Percentiles rank a stretch among this genome's conserved stretches.
Conservation (phyloP, 2,888 invertebrate species). For the Callinectes sapidus region DNA sequence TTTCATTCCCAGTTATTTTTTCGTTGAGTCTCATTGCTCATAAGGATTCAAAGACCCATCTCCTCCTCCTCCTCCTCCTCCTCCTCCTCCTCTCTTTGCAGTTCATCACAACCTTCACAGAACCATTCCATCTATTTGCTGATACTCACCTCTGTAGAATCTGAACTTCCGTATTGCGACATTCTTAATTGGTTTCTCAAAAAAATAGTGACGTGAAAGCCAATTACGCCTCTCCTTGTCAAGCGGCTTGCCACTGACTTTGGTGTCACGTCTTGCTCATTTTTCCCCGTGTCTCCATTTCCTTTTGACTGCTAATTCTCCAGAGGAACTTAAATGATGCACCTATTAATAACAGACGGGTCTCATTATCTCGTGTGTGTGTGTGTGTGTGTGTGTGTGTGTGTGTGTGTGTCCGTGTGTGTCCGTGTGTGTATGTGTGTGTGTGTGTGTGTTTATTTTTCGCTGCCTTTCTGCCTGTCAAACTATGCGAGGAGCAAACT, state of each 20-base stretch:
- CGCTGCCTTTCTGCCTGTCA: background rate
- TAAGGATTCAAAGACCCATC: background rate
- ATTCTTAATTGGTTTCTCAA: background rate
- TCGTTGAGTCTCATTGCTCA: background rate
- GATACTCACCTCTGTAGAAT: background rate
- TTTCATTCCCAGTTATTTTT: background rate
- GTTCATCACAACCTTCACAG: background rate
- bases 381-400: background rate
- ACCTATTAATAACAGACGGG: constrained; percentile 7
- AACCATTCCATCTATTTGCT: background rate
- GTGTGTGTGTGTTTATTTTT: background rate
- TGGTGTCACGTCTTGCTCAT: background rate
- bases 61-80: background rate
- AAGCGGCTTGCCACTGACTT: background rate
- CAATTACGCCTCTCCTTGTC: constrained; percentile 6
- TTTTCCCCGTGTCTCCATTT: background rate
- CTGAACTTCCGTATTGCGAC: background rate
- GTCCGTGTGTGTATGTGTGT: background rate
- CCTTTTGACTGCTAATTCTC: background rate
- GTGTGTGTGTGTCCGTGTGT: background rate
- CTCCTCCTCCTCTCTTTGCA: background rate
- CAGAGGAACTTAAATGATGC: background rate
- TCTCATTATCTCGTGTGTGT: constrained; percentile 16
- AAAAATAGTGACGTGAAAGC: background rate
- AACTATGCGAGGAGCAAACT: background rate